Evolutionary conservation across 2,797 vertebrate genomes (phyloP), one percentile per base, ranked within the genome.

Genomic region (Geotria australis): DNA sequence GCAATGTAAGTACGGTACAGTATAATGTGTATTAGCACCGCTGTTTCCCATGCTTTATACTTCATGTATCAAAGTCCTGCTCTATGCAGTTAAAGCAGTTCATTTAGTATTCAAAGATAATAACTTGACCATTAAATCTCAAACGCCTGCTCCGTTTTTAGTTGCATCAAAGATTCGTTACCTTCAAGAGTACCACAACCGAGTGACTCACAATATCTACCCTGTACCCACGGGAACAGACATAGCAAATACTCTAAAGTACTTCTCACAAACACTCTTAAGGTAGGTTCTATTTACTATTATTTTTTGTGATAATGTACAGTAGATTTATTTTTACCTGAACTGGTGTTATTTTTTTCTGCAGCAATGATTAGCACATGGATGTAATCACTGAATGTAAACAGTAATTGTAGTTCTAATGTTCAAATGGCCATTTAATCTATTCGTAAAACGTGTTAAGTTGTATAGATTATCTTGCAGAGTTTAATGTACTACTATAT

Each of bases 211-310:
- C 76, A 98, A 91, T 74, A 94, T 94, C 75, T 98, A 98, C 68
- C 91, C 91, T 61, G 91, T 98, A 73, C 91, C 91, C 63, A 94
- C 89, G 64, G 91, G 91, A 75, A 94, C 89, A 73, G 91, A 98
- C 77, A 98, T 98, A 76, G 91, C 91, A 79, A 98, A 98, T 77
- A 98, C 91, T 73, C 74, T 98, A 85, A 98, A 96, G 79, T 98
- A 98, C 76, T 98, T 98, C 83, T 95, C 91, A 73, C 91, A 98
- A 73, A 98, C 88, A 9, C 77, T 98, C 68, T 77, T 98, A 79
- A 95, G 91, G 91, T 98, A 94, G 95, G 91, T 69, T 70, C 73
- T 70, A 66, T 67, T 58, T 57, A 61, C 56, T 46, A 60, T 61
- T 47, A 11, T 58, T 55, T 61, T 65, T 63, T 59, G 60, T 61